Base-by-base conservation (phyloP, 2,888 invertebrate species). In the Sminthurides aquaticus region DNA sequence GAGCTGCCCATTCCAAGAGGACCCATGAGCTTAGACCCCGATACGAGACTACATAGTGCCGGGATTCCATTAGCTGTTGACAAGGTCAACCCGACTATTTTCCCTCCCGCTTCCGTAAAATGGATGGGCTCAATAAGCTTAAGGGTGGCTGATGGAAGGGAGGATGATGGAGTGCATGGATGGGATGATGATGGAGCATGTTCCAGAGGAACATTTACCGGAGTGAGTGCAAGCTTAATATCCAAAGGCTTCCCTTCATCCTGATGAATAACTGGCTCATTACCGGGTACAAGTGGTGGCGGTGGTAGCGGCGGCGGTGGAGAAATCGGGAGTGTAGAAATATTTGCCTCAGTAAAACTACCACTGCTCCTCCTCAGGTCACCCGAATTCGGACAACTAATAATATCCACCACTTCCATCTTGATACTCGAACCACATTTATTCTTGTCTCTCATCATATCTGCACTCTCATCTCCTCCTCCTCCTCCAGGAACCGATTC, bases 81-180 rank as follows among this genome's bases (percentile, higher is more conserved):
- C 25, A 62, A 43, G n/a, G 57, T 62, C 62, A 62, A 56, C 2
- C 62, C 62, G 56, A 62, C 20, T 5, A 62, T 62, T 43, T 57
- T 43, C 15, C 11, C 22, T n/a, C 55, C 27, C 29, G 29, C 24
- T 24, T 60, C 60, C 2, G 49, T 24, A 22, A 60, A 43, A 25
- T 60, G 60, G 60, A 60, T 48, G 15, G 60, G 60, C 26, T 60
- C 60, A n/a, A 52, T 22, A 52, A 60, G 26, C 49, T 60, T 60
- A 25, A 60, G 22, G 20, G 52, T 52, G 3, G 52, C 15, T 34
- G 43, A 34, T 34, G 43, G 43, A 15, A 34, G 43, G 8, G 5
- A 15, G 43, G 43, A 34, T 34, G 43, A 34, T 34, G 43, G 43
- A 34, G 43, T 34, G 43, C 8, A 15, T 34, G 43, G 43, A 34